Evolutionary conservation across 1,140 invertebrate species (phyloP).

Genomic region (Caerostris extrusa): DNA sequence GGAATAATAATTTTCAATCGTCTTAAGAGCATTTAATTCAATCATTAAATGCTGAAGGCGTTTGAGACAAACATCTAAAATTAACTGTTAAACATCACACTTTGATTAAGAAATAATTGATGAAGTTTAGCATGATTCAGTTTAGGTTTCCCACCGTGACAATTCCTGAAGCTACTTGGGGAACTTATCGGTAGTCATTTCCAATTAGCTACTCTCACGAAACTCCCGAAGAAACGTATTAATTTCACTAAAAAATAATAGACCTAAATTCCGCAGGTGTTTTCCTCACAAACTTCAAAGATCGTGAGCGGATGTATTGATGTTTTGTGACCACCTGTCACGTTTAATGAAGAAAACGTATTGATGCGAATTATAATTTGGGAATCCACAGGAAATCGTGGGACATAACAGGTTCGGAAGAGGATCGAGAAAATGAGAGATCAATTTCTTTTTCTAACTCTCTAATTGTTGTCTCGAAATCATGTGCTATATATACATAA

Average conservation of each 20-base stretch:
- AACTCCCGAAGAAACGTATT: neutral
- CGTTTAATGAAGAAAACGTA: neutral
- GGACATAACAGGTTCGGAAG: neutral
- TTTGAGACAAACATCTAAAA: too few species aligned
- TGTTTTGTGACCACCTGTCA: constrained; percentile 1
- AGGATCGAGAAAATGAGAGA: neutral
- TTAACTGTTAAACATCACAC: too few species aligned
- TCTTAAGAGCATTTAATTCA: too few species aligned
- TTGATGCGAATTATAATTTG: neutral
- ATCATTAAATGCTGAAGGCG: too few species aligned
- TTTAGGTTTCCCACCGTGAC: neutral
- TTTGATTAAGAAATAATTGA: too few species aligned
- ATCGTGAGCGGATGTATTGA: neutral
- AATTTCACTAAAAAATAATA: neutral
- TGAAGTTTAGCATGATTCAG: too few species aligned
- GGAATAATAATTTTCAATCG: too few species aligned
- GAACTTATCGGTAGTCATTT: neutral
- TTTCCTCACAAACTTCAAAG: neutral
- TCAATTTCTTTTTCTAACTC: neutral
- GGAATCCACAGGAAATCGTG: neutral
- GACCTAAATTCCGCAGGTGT: constrained; percentile 25
- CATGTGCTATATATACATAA: too few species aligned
- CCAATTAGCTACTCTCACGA: constrained; percentile 13
- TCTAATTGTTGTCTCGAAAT: too few species aligned
- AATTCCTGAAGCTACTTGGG: neutral